Percentiles rank a stretch among this genome's conserved stretches.
Evolutionary conservation across 2,113 vertebrate genomes (phyloP).

Genomic region (Cromileptes altivelis): DNA sequence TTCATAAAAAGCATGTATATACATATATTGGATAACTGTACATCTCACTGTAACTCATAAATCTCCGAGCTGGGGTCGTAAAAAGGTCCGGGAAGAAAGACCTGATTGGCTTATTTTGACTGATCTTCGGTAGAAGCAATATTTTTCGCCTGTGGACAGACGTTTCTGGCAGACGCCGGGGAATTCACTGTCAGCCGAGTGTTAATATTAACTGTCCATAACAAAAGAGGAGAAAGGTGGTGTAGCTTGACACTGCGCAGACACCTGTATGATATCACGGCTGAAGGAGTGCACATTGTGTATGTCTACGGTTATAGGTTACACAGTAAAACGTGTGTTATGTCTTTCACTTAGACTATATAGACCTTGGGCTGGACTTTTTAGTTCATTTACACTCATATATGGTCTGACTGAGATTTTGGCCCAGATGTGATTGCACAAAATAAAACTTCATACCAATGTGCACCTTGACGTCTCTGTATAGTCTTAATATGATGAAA

Average conservation of each 20-base stretch:
- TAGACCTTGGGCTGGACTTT: slow-evolving; percentile 26
- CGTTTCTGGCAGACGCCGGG: slow-evolving; percentile 56
- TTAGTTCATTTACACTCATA: slow-evolving; percentile 33
- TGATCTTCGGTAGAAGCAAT: slow-evolving; percentile 63
- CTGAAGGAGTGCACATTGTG: slow-evolving; percentile 19
- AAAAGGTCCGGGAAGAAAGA: slow-evolving; percentile 67
- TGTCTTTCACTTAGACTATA: slow-evolving; percentile 62
- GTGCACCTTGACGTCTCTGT: slow-evolving; percentile 3
- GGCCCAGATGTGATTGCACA: background rate
- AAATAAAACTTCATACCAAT: background rate
- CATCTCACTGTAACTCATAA: slow-evolving; percentile 70
- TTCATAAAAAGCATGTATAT: slow-evolving; percentile 74
- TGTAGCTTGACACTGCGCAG: slow-evolving; percentile 63
- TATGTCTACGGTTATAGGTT: slow-evolving; percentile 32
- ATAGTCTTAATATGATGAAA: background rate
- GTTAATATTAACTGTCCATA: slow-evolving; percentile 72
- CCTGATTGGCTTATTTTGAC: slow-evolving; percentile 74
- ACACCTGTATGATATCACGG: slow-evolving; percentile 62
- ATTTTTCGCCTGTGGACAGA: slow-evolving; percentile 67
- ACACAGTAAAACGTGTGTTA: slow-evolving; percentile 42
- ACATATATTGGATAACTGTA: slow-evolving; percentile 74
- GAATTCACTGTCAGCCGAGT: slow-evolving; percentile 58
- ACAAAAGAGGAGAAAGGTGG: slow-evolving; percentile 51
- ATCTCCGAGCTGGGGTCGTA: slow-evolving; percentile 60
- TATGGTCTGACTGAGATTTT: slow-evolving; percentile 25